Base-by-base conservation (phyloP, 2,113 vertebrate species). In the Alethe castanea region DNA sequence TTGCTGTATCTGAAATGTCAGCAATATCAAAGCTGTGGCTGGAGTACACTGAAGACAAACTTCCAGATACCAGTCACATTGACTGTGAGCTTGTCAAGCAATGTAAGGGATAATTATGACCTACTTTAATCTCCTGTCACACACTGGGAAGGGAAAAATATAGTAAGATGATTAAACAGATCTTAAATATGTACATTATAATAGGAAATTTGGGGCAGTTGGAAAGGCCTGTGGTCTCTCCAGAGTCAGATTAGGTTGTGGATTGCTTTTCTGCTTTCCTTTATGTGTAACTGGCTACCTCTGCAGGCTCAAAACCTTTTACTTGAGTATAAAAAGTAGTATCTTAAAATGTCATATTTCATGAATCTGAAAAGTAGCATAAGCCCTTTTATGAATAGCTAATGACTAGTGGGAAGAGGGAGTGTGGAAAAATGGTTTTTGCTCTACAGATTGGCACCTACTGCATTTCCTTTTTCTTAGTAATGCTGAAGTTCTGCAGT, bases 121-220 rank as follows among this genome's bases (percentile, higher is more conserved):
- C 52, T 81, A 24, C 36, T 74, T 76, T 90, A 65, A 62, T 47
- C 38, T 91, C 33, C 44, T 45, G 15, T 52, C 50, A n/a, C 22
- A 15, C 31, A 48, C 23, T 13, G 19, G 20, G 13, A 44, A 33
- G 28, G n/a, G 14, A 53, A 72, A 79, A 38, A 45, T n/a, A 59
- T 0, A 57, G 20, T n/a, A 66, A 38, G 4, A 26, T 52, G 38
- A 52, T 56, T 31, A 71, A 86, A 59, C 0, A 0, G 83, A 38
- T 12, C 12, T 71, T 80, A 73, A 73, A 84, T 54, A 44, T 1
- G 2, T 38, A 36, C 4, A 33, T 90, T 67, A 29, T 26, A 54
- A 25, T 8, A 83, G 36, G 48, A 79, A 67, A 81, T 38, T 5
- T 14, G 19, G 48, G 88, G n/a, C 12, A 20, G 24, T 15, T 77